Base-by-base conservation (phyloP, 1,140 invertebrate genomes). In the Brachionus manjavacas region DNA sequence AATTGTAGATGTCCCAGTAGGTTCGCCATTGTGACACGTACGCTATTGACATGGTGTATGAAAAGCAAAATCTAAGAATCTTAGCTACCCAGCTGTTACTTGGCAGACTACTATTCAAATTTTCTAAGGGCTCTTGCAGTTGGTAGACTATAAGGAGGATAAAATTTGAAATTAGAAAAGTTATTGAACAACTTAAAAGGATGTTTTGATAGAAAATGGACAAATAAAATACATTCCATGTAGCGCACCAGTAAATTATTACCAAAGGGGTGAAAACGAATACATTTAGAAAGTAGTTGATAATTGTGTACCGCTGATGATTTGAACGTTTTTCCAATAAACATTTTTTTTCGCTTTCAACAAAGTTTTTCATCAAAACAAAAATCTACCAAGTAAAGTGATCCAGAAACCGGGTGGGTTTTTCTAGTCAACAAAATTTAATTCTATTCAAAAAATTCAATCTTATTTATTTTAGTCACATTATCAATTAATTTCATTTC, bases 11-110 rank as follows among this genome's bases (percentile, higher is more conserved):
- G n/a, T 70, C 66, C 66, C 66, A 70, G 31, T 70, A 70, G 23
- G 66, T 70, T 70, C 66, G 16, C 66, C 66, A 70, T 70, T 70
- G 66, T 14, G 66, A 31, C 28, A 70, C 66, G 31, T 70, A 70
- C 9, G 28, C 66, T 31, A 70, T 70, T 31, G 66, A 70, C 66
- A 70, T 35, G 14, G 35, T 35, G n/a, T 70, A 70, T 12, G 28
- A 35, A 20, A n/a, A 70, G 25, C 12, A 70, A 31, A 70, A 70
- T 28, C 16, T 70, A 8, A 70, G 35, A 35, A 14, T 2, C 25
- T 14, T 70, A 4, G 35, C 28, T n/a, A 12, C n/a, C 66, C 66
- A 70, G 25, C 35, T 28, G 14, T 35, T 70, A 35, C 35, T 39
- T 70, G 66, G 25, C 66, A 35, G 35, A 70, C 35, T 35, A 35